Evolutionary conservation across 2,888 invertebrate species (phyloP).

Genomic region (Lysandra bellargus): DNA sequence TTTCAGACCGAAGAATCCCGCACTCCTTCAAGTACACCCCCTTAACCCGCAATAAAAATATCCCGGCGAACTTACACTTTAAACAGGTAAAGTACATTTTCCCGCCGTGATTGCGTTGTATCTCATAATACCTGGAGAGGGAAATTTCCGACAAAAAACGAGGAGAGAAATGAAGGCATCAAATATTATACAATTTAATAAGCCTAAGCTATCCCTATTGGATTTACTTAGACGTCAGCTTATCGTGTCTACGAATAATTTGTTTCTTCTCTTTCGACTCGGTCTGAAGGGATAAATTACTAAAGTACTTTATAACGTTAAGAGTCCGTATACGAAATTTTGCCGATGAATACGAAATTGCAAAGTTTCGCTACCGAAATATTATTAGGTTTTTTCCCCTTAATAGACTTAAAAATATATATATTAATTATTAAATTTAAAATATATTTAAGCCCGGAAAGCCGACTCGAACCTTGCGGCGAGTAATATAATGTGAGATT

Average conservation of each 20-base stretch:
- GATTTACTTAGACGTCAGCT: constrained; percentile 27
- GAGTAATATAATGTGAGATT: too few species aligned
- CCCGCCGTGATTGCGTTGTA: constrained; percentile 10
- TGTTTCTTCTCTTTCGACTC: neutral
- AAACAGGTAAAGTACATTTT: constrained; percentile 19
- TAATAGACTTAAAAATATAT: too few species aligned
- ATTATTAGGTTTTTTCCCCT: too few species aligned
- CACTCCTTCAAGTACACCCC: neutral
- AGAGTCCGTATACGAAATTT: too few species aligned
- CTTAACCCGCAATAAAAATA: constrained; percentile 12
- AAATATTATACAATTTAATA: constrained; percentile 23
- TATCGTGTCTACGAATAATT: constrained; percentile 29
- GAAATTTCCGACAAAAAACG: constrained; percentile 15
- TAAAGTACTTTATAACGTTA: neutral
- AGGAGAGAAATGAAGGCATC: constrained; percentile 17
- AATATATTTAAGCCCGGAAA: too few species aligned
- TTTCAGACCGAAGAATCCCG: neutral
- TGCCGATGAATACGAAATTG: too few species aligned
- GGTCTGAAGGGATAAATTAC: neutral
- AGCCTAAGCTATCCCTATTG: constrained; percentile 25
- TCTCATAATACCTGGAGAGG: constrained; percentile 25
- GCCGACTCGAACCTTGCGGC: too few species aligned
- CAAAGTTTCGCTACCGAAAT: too few species aligned
- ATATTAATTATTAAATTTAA: too few species aligned
- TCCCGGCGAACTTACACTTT: neutral